Evolutionary conservation across 1,140 invertebrate genomes (phyloP), one percentile per base, ranked within the genome.

Genomic region (Aporrectodea caliginosa): DNA sequence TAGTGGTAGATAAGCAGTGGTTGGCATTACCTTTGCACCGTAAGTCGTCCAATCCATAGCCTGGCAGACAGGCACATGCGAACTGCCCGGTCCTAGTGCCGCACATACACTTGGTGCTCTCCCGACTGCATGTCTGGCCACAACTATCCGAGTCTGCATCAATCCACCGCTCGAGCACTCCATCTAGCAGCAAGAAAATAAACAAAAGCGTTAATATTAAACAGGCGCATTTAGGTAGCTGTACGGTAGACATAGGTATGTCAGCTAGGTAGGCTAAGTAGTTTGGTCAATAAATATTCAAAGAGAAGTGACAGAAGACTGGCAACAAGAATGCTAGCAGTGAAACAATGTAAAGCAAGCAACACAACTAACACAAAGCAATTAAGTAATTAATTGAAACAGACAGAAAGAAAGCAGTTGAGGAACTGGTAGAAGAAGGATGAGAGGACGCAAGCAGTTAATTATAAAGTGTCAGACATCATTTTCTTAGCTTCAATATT

Each of bases 11-110:
- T 58, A 58, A 58, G 22, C 43, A 58, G 6, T 12, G 22, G 6
- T 58, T 58, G 22, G 22, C 22, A 79, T 79, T 79, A 84, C 84
- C 78, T 79, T 78, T 77, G 79, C 84, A 84, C 2, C n/a, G 71
- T 29, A 70, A 16, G 16, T 82, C 84, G 68, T 82, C 75, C 22
- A 82, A 80, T 69, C 82, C 77, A 79, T 82, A 84, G 43, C 84
- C 84, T n/a, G 75, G 71, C 31, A 78, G 79, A 77, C 84, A 84
- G 35, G 82, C 82, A 79, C 84, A 84, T 1, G 79, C 68, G 75
- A 84, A 84, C 30, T 81, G 80, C 29, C 84, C 84, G 35, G 79
- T 76, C 27, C 79, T 75, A 30, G 82, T 82, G 22, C 78, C 82
- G 68, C 84, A 84, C 30, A 79, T 78, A 79, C 84, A 84, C 32